Evolutionary conservation across 2,797 vertebrate species (phyloP).

Genomic region (Setipinna tenuifilis): DNA sequence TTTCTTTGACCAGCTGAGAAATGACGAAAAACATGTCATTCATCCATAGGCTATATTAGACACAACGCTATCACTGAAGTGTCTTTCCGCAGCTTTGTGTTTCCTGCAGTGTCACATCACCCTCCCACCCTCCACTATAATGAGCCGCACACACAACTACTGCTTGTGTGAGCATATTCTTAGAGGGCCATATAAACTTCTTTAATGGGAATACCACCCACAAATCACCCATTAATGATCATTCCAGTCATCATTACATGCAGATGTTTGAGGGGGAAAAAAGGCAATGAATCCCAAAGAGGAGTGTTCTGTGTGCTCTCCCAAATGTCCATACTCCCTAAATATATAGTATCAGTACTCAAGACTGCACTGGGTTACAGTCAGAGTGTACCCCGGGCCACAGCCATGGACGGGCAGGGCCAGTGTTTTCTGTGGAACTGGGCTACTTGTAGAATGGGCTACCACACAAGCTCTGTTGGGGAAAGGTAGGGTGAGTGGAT

Average conservation of each 20-base stretch:
- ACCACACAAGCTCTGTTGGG: no score
- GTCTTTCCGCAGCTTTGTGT: neutral
- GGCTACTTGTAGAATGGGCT: no score
- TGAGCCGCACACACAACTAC: neutral
- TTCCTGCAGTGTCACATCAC: neutral
- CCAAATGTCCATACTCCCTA: neutral
- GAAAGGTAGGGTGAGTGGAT: no score
- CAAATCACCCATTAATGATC: neutral
- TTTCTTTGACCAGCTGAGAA: no score
- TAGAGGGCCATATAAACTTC: neutral
- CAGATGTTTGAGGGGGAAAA: conserved; percentile 18
- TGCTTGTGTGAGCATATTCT: conserved; percentile 7
- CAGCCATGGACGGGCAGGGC: neutral
- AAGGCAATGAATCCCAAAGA: neutral
- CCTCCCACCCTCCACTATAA: neutral
- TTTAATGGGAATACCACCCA: conserved; percentile 37
- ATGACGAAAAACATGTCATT: no score
- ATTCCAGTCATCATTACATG: conserved; percentile 1
- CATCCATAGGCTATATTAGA: no score
- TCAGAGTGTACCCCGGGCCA: neutral
- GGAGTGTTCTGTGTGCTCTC: neutral
- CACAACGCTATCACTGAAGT: neutral
- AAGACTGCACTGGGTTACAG: no score
- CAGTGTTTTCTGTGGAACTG: no score
- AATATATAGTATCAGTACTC: no score